Conservation (phyloP, 2,797 vertebrate genomes). For the Sebastes minor region DNA sequence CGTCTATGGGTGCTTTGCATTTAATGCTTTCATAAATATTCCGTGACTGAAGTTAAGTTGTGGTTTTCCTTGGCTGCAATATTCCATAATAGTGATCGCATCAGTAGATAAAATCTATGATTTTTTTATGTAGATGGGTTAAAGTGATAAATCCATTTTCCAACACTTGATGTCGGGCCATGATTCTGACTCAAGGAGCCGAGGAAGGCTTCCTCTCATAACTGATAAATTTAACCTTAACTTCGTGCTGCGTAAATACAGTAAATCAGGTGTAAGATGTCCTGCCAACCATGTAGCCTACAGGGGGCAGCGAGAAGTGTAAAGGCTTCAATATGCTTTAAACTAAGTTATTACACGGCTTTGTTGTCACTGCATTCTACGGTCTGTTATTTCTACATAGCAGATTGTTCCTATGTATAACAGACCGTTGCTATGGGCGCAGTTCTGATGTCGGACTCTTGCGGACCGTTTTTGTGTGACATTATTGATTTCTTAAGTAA, state of each 20-base stretch:
- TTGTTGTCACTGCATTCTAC: too few species aligned
- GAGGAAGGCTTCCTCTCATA: constrained; percentile 10
- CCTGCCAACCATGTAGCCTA: background rate
- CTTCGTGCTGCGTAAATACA: background rate
- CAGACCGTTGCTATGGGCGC: too few species aligned
- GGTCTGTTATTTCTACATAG: too few species aligned
- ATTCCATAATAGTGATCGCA: constrained; percentile 17
- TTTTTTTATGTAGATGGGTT: constrained; percentile 44
- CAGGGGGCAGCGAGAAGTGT: background rate
- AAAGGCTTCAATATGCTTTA: background rate
- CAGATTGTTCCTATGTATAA: too few species aligned
- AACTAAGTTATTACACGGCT: background rate
- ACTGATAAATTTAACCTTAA: constrained; percentile 20
- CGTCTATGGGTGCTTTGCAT: constrained; percentile 19
- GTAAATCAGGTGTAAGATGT: background rate
- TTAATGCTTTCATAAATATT: constrained; percentile 50
- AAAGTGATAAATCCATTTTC: constrained; percentile 29
- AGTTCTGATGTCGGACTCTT: too few species aligned
- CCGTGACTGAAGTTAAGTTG: constrained; percentile 3
- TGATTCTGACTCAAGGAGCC: constrained; percentile 2
- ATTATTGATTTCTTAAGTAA: too few species aligned
- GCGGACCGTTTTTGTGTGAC: too few species aligned
- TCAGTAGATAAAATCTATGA: constrained; percentile 30
- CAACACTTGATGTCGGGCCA: constrained; percentile 5
- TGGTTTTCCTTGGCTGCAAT: constrained; percentile 38